Percentiles rank a stretch among this genome's conserved stretches.
These are phyloP conservation scores for Antennarius striatus DNA, from an alignment of 2,113 vertebrate genomes.

Conservation along the genomic window DNA sequence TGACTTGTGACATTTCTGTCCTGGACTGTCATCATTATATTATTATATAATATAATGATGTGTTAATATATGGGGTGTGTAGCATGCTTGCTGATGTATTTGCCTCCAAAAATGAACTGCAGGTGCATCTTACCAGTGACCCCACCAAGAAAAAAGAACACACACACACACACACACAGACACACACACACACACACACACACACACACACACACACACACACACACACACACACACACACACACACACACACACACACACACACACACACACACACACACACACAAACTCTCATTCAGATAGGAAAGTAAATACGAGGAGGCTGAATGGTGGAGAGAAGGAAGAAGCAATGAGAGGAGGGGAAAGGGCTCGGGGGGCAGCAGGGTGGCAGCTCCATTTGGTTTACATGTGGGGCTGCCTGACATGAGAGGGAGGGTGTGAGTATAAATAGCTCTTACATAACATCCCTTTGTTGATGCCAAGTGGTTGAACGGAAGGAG, in stretches of 20 bases:
- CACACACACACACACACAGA: no score
- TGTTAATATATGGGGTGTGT: constrained; percentile 18
- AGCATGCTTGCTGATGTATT: neutral
- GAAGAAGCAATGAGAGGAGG: constrained; percentile 6
- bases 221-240: no score
- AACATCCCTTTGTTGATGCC: constrained; percentile 82
- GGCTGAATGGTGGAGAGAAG: constrained; percentile 6
- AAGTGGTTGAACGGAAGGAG: constrained; percentile 76
- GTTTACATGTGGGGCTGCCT: constrained; percentile 64
- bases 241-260: no score
- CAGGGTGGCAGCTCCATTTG: constrained; percentile 49
- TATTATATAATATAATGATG: no score
- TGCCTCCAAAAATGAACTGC: neutral
- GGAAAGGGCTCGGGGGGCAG: constrained; percentile 16
- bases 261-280: no score
- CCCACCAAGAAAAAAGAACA: no score
- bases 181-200: no score
- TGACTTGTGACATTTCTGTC: constrained; percentile 41
- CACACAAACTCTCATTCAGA: neutral
- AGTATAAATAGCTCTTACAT: constrained; percentile 82
- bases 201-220: no score
- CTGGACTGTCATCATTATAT: neutral
- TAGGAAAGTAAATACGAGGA: neutral
- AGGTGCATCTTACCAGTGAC: no score
- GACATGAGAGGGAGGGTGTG: constrained; percentile 60